Evolutionary conservation across 2,888 invertebrate species (phyloP), one percentile per base, ranked within the genome.

Genomic region (Xiphydria camelus): DNA sequence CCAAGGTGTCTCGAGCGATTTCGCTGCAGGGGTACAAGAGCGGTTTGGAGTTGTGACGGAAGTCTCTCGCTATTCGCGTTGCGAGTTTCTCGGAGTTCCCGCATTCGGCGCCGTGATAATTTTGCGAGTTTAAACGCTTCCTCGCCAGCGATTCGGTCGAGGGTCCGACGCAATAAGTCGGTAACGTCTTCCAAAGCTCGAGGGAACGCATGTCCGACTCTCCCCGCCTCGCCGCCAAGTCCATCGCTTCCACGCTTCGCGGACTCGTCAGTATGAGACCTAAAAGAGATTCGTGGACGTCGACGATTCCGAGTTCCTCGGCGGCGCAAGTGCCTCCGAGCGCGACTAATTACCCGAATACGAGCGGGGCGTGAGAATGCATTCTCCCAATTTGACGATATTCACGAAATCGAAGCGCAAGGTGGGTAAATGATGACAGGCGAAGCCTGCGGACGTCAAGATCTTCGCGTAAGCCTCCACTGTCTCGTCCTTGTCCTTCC

Each of bases 221-320:
- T 20, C 52, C 47, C n/a, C n/a, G n/a, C 22, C 55, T 45, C 15
- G 57, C 38, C 10, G 59, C 53, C 7, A 56, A 41, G 31, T 47
- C 33, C 20, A 75, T 59, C 5, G 73, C 72, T 43, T 71, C 68
- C 5, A 66, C 61, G 2, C 72, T 57, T 44, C 73, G 61, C 43
- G 61, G 67, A 56, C 75, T 75, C n/a, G 75, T 75, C 33, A 75
- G 47, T 47, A 75, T 64, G 9, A 73, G 19, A 45, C 75, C 75
- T 74, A 41, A n/a, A n/a, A n/a, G n/a, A n/a, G n/a, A n/a, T n/a
- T n/a, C n/a, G n/a, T n/a, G n/a, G n/a, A n/a, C n/a, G n/a, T n/a
- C n/a, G n/a, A n/a, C n/a, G n/a, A n/a, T n/a, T n/a, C n/a, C n/a
- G n/a, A n/a, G n/a, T n/a, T n/a, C n/a, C n/a, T n/a, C n/a, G n/a